phyloP scores from a whole-genome alignment of 1,140 invertebrate genomes.

The Dolichoris vasculosae region DNA sequence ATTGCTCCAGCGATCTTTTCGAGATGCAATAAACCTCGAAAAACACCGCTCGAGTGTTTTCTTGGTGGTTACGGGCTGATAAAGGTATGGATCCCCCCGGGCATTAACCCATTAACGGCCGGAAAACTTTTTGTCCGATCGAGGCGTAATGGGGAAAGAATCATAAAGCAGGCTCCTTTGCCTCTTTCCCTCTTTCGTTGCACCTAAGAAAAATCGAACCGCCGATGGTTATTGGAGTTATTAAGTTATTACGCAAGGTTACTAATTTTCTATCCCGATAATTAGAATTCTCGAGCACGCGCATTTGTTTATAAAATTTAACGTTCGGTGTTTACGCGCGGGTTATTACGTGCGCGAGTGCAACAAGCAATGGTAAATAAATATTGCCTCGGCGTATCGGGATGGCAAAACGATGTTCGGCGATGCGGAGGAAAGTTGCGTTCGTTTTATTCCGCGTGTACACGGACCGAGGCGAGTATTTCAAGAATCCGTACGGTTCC shows the following conservation, averaged over 20 bases:
- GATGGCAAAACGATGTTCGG: not conserved
- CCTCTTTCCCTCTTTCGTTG: too few species aligned
- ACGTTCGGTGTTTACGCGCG: not conserved
- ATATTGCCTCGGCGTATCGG: not conserved
- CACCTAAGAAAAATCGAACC: not conserved
- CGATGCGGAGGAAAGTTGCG: not conserved
- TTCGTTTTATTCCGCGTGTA: too few species aligned
- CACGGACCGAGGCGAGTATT: not conserved
- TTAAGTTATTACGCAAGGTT: not conserved
- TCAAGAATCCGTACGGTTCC: not conserved
- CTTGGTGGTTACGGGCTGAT: not conserved
- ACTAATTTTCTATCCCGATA: not conserved
- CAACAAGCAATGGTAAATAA: not conserved
- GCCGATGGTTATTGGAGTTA: not conserved
- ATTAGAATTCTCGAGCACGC: not conserved
- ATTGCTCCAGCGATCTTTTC: not conserved
- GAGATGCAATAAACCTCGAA: not conserved
- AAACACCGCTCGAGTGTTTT: not conserved
- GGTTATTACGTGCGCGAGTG: not conserved
- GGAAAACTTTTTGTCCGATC: conserved; percentile 16
- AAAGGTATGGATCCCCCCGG: conserved; percentile 7
- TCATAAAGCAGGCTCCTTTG: not conserved
- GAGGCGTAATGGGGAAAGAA: not conserved
- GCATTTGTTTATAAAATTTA: not conserved
- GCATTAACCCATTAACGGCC: conserved; percentile 25